Base-by-base conservation (phyloP, 2,888 invertebrate genomes). In the Ferrisia virgata region DNA sequence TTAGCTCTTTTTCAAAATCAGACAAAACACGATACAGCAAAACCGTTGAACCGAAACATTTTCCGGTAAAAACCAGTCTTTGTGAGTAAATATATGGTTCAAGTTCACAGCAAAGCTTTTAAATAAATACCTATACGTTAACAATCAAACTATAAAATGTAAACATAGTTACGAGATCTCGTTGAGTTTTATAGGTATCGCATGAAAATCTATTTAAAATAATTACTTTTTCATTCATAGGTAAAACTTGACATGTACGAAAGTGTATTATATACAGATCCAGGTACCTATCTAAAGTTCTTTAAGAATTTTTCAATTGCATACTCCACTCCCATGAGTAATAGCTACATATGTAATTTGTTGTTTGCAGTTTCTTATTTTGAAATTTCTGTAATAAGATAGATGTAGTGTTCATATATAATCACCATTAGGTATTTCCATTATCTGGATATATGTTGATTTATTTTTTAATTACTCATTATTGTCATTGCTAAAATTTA, bases 21-120 rank as follows among this genome's bases (percentile, higher is more conserved):
- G 53, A 64, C 64, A 64, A 64, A 64, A 64, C 28, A 15, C 31
- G 28, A 64, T 28, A 28, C 28, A 64, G 4, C 28, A 64, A 28
- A 64, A 64, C 28, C 28, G 28, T 64, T 64, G 64, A 64, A 64
- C 64, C 64, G 28, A 64, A 28, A 64, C 64, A 64, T 64, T 64
- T 64, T 64, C 64, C 64, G 64, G 64, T 64, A 28, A 28, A 64
- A 64, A 64, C 64, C 28, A 64, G 64, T 64, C 64, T 64, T 64
- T 28, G 15, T 64, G 64, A 64, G 15, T 28, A 28, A 64, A 64
- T 28, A 64, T 64, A 25, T 28, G 13, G 64, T 64, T 64, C 64
- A 28, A 64, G 64, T 64, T 64, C 64, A 64, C 64, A 28, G 28
- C 28, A 64, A 64, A 64, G 13, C 28, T 64, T 64, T 64, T 64